Evolutionary conservation across 1,140 invertebrate species (phyloP), one percentile per base, ranked within the genome.

Genomic region (Drosophila trapezifrons): DNA sequence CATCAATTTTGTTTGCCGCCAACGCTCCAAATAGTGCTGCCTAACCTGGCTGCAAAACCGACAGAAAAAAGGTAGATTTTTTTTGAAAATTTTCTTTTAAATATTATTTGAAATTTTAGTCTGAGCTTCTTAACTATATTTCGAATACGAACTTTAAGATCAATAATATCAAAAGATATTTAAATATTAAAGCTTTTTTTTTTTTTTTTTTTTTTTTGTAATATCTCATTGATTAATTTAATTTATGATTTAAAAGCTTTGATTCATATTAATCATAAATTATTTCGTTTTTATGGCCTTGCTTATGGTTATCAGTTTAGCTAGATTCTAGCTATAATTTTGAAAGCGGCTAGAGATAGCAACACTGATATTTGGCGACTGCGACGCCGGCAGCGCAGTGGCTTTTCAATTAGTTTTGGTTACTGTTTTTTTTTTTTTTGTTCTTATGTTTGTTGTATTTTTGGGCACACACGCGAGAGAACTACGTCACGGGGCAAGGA

Each of bases 331-430:
- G 42, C 55, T 35, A 27, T 0, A 22, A 35, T 32, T 32, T 22
- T 22, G 15, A 25, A 29, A 55, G 8, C 15, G 5, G 5, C 15
- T 47, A 7, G 17, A 35, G 15, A 10, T 49, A 12, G 22, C 67
- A 57, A 6, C 67, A 69, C 67, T 69, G 18, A 5, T 43, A 27
- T 18, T 27, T 10, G n/a, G 17, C n/a, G 52, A 47, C 74, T 45
- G 54, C 55, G 60, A 46, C 43, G 64, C 38, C 45, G 49, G 76
- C 71, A 64, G 75, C 63, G 55, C 35, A 58, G 58, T 54, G 51
- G 63, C 63, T 67, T 70, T 87, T 87, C 83, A 87, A 87, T 87
- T 87, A 83, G 83, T 87, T 71, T 66, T 62, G 57, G 65, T 69
- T 67, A 22, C 58, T 60, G 27, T 40, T 64, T 17, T 52, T 20